Evolutionary conservation across 2,888 invertebrate genomes (phyloP).

Genomic region (Lymantria dispar): DNA sequence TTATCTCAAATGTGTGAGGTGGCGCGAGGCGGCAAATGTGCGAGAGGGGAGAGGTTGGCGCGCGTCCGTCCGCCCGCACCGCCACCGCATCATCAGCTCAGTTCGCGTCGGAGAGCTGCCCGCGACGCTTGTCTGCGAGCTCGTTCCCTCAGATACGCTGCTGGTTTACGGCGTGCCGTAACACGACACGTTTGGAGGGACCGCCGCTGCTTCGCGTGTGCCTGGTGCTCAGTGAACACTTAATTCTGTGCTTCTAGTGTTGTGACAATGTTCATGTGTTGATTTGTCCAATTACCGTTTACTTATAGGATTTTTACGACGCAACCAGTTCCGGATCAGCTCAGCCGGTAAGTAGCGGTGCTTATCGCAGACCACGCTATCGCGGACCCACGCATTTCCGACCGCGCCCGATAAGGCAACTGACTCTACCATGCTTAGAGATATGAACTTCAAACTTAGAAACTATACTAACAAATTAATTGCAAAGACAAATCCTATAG

Average conservation of each 20-base stretch:
- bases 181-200: slow-evolving; percentile 83
- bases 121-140: slow-evolving; percentile 75
- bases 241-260: slow-evolving; percentile 75
- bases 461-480: slow-evolving; percentile 1
- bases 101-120: slow-evolving; percentile 78
- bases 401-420: slow-evolving; percentile 78
- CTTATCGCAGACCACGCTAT: slow-evolving; percentile 79
- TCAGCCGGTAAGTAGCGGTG: slow-evolving; percentile 80
- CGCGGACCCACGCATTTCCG: slow-evolving; percentile 81
- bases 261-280: slow-evolving; percentile 76
- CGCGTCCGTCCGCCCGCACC: slow-evolving; percentile 72
- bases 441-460: slow-evolving; percentile 45
- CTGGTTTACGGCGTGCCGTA: slow-evolving; percentile 82
- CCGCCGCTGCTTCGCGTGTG: slow-evolving; percentile 74
- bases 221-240: slow-evolving; percentile 74
- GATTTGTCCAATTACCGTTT: slow-evolving; percentile 57
- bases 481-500: neutral
- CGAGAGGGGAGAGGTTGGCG: slow-evolving; percentile 49
- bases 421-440: slow-evolving; percentile 50
- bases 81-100: slow-evolving; percentile 75
- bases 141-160: slow-evolving; percentile 81
- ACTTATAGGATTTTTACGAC: slow-evolving; percentile 73
- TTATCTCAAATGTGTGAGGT: slow-evolving; percentile 71
- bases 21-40: slow-evolving; percentile 44
- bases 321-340: slow-evolving; percentile 78